Evolutionary conservation across 2,888 invertebrate species (phyloP), one percentile per base, ranked within the genome.

Genomic region (Epirrhoe tristata): DNA sequence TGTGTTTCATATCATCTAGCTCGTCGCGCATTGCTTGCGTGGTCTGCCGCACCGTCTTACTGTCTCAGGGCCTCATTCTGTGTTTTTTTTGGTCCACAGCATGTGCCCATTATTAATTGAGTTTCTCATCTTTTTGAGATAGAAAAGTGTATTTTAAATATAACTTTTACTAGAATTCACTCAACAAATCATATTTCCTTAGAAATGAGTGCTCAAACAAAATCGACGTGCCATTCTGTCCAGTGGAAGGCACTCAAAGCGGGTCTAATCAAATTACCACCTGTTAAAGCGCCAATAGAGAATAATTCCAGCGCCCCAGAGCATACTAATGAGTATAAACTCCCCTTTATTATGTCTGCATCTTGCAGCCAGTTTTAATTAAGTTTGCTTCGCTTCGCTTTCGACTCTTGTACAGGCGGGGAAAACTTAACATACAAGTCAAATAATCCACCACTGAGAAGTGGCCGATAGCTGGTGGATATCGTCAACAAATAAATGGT

Each of bases 241-340:
- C 14, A 48, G 12, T 16, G 5, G 55, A 55, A 51, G 34, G 58
- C 46, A 55, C 55, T 59, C 48, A 36, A 39, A 60, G 57, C 12
- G 48, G 17, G 50, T 12, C 32, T 64, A 67, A 67, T 67, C 64
- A 53, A 64, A 61, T 67, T 50, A 60, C 57, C 58, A 67, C 64
- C 67, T 64, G 63, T 58, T 64, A 64, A 52, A 57, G 50, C 43
- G n/a, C 43, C 60, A 46, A 54, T 63, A 43, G 53, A 60, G 57
- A 57, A 58, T 67, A 60, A 60, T 54, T 64, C 16, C 43, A 39
- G 39, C 32, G 50, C 54, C 52, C 48, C 14, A 16, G 39, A 61
- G 70, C 67, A 71, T 70, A 69, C 72, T 74, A 74, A 77, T 74
- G 75, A 76, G 73, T 74, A 73, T 69, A 69, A 73, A 75, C 73